phyloP scores from a whole-genome alignment of 2,113 vertebrate species.

The Benitochromis conjunctus region DNA sequence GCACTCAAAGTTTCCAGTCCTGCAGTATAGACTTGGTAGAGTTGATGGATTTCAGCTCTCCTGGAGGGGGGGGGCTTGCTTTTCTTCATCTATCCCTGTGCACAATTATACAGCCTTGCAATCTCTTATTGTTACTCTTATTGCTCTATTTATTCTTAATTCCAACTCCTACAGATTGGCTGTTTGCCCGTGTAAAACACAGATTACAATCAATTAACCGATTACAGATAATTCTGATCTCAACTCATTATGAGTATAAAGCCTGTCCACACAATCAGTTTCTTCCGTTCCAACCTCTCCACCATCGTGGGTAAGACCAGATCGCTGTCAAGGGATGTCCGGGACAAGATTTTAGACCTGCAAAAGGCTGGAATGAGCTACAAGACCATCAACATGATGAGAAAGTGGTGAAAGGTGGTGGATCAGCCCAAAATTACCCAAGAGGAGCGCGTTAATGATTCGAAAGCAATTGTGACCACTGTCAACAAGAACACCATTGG shows the following conservation, averaged over 20 bases:
- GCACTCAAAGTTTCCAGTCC: conserved; percentile 15
- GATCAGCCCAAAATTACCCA: not conserved
- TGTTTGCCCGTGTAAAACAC: not conserved
- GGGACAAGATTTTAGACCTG: not conserved
- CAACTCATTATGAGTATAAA: not conserved
- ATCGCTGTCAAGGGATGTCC: not conserved
- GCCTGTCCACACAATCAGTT: not conserved
- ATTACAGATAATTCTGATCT: not conserved
- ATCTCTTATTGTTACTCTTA: not conserved
- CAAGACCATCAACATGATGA: not conserved
- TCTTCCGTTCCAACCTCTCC: not conserved
- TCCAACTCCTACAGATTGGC: not conserved
- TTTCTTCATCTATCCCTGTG: conserved; percentile 41
- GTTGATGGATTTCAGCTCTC: conserved; percentile 51
- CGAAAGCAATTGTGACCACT: not conserved
- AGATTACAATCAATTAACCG: not conserved
- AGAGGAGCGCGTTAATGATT: not conserved
- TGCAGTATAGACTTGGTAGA: conserved; percentile 37
- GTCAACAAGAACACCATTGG: not conserved
- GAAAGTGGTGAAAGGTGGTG: not conserved
- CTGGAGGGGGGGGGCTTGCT: conserved; percentile 26
- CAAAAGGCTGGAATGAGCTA: not conserved
- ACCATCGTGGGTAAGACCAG: not conserved
- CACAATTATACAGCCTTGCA: not conserved
- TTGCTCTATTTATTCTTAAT: not conserved